Base-by-base conservation (phyloP, 2,888 invertebrate species). In the Pyrocoelia pectoralis region DNA sequence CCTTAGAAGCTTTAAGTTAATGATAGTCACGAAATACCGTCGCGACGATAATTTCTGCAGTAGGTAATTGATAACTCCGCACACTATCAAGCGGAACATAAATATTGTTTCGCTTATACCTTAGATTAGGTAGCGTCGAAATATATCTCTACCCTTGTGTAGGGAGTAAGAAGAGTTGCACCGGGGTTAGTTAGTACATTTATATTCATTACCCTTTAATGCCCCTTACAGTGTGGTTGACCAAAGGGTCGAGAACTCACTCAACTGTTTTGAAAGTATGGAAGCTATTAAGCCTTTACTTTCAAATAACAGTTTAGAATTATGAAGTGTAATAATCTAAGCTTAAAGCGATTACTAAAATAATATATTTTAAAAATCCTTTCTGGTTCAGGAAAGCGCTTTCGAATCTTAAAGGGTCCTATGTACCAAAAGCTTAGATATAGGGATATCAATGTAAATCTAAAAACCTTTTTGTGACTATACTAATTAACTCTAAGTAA, bases 191-290 rank as follows among this genome's bases (percentile, higher is more conserved):
- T 68, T 68, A 76, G 74, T 76, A 75, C 78, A 78, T 78, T 77
- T 78, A 76, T 78, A 78, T 78, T 78, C 78, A 78, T 78, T 78
- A 78, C 73, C 71, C 69, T 46, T 70, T 74, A 75, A 76, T 74
- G 71, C 75, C 76, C n/a, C 70, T 74, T 76, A 77, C 76, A 76
- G 74, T 75, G 78, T 75, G 77, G 78, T 77, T 77, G 76, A 77
- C 78, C 78, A 74, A 73, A 73, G 74, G 75, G 73, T 75, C 72
- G 72, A 72, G 69, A 65, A 60, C 62, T 65, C 60, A 64, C 64
- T 64, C 56, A 61, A 68, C 67, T 67, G 67, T 68, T 69, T 56
- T 60, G 55, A 52, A 68, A 66, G 60, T 67, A 65, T 64, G 65
- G 50, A 66, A 33, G 56, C 67, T 62, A 67, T 69, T 69, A 68